Evolutionary conservation across 92 coral and sea anemone genomes (phyloP).

Genomic region (Virgularia gustaviana): DNA sequence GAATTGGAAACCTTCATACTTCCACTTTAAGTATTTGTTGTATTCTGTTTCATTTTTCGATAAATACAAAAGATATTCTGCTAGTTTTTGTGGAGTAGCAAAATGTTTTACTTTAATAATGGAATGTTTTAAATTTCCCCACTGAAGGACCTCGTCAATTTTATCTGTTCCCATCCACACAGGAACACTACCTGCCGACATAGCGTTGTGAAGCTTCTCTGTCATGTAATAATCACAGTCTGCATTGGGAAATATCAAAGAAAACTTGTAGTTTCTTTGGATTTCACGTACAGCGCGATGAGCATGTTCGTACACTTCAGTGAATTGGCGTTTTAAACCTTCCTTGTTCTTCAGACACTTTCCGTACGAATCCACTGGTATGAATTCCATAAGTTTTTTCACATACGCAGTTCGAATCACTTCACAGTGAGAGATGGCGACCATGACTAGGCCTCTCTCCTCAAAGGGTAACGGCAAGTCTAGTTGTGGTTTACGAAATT

Average conservation of each 20-base stretch:
- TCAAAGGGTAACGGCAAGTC: conserved; percentile 71
- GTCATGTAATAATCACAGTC: conserved; percentile 95
- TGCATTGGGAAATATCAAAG: conserved; percentile 84
- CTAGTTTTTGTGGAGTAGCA: conserved; percentile 77
- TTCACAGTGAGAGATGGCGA: conserved; percentile 79
- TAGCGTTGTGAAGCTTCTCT: conserved; percentile 77
- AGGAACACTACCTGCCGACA: conserved; percentile 89
- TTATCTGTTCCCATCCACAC: conserved; percentile 92
- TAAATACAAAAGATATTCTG: conserved; percentile 58
- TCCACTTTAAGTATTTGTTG: conserved; percentile 88
- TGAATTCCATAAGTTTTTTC: conserved; percentile 74
- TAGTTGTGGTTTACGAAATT: conserved; percentile 74
- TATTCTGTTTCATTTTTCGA: conserved; percentile 79
- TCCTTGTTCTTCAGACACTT: conserved; percentile 71
- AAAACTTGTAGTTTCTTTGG: conserved; percentile 80
- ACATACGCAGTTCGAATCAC: conserved; percentile 80
- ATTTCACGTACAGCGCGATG: conserved; percentile 67
- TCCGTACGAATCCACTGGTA: conserved; percentile 84
- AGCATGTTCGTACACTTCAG: conserved; percentile 53
- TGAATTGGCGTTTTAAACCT: conserved; percentile 66
- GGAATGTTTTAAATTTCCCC: conserved; percentile 76
- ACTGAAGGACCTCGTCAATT: conserved; percentile 78
- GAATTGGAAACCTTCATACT: conserved; percentile 74
- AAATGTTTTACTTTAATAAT: conserved; percentile 86
- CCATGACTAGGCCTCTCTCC: conserved; percentile 64